Conservation (phyloP, 2,888 invertebrate genomes). For the Cephus nigrinus region DNA sequence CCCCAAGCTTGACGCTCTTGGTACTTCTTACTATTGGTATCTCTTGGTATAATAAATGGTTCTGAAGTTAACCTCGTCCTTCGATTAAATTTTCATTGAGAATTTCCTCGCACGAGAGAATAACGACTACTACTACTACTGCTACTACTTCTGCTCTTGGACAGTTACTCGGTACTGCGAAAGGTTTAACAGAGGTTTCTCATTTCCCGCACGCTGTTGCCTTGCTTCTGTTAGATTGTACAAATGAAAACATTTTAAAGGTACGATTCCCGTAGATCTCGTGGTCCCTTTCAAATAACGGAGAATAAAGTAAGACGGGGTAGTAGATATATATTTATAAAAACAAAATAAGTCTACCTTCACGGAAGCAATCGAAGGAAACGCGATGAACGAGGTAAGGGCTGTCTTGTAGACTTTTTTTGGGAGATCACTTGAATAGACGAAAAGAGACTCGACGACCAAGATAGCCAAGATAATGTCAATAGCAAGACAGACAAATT, state of each 20-base stretch:
- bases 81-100: no score
- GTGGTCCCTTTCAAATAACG: not conserved
- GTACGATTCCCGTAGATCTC: conserved; percentile 25
- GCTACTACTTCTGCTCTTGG: no score
- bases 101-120: no score
- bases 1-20: not conserved
- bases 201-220: not conserved
- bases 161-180: no score
- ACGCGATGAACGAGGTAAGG: conserved; percentile 66
- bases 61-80: no score
- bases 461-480: no score
- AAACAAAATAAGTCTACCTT: conserved; percentile 49
- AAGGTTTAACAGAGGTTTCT: no score
- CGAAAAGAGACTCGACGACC: no score
- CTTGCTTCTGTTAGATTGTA: not conserved
- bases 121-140: no score
- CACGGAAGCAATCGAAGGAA: conserved; percentile 63
- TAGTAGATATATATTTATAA: no score
- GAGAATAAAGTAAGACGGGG: no score
- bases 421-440: conserved; percentile 4
- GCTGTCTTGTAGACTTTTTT: conserved; percentile 63
- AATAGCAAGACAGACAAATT: no score
- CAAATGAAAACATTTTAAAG: not conserved
- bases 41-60: not conserved
- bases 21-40: not conserved